phyloP scores from a whole-genome alignment of 2,113 vertebrate genomes.

The Euleptes europaea region DNA sequence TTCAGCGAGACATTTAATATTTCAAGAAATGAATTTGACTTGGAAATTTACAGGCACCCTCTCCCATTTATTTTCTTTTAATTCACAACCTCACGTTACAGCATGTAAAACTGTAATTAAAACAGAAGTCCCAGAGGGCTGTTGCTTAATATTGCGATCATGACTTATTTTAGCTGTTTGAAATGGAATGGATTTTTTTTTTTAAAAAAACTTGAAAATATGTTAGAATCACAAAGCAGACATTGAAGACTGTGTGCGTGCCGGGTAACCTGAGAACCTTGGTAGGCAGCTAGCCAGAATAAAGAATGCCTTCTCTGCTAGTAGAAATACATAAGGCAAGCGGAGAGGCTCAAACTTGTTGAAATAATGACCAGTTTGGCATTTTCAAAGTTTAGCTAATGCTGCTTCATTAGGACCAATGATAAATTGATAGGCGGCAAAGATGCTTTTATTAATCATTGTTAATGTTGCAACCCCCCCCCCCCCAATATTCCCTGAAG shows the following conservation, averaged over 20 bases:
- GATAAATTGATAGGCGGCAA: not conserved
- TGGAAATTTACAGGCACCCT: not conserved
- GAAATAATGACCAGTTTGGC: not conserved
- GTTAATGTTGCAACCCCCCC: not conserved
- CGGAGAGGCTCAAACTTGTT: slow-evolving; percentile 41
- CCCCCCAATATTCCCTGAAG: not conserved
- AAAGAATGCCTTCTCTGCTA: slow-evolving; percentile 6
- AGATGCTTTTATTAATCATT: not conserved
- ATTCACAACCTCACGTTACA: not conserved
- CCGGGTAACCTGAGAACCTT: slow-evolving; percentile 30
- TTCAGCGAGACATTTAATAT: not conserved
- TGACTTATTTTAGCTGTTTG: slow-evolving; percentile 10
- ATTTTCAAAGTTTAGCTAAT: not conserved
- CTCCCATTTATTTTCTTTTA: slow-evolving; percentile 18
- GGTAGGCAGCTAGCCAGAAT: not conserved
- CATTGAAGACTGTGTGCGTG: slow-evolving; percentile 13
- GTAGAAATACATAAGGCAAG: slow-evolving; percentile 22
- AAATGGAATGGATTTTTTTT: slow-evolving; percentile 26
- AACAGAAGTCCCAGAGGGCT: not conserved
- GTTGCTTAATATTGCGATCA: not conserved
- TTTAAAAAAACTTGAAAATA: slow-evolving; percentile 27
- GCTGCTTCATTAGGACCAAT: slow-evolving; percentile 1
- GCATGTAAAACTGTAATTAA: slow-evolving; percentile 7
- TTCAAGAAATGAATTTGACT: slow-evolving; percentile 17
- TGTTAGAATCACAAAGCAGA: slow-evolving; percentile 16